phyloP scores from a whole-genome alignment of 2,113 vertebrate genomes.

The Petaurus breviceps region DNA sequence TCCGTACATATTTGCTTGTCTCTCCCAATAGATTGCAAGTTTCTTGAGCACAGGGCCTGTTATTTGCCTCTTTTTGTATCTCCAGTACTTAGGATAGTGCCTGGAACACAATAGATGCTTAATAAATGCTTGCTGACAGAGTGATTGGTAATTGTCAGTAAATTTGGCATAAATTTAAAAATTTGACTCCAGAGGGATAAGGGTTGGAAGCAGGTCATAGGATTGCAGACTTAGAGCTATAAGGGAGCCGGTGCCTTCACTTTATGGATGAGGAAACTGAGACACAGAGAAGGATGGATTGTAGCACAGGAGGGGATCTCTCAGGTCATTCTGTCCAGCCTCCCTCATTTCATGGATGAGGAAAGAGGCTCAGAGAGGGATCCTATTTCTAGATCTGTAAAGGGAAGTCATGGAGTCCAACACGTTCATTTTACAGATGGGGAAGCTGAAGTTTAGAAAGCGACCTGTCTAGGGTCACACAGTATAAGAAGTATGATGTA shows the following conservation, averaged over 20 bases:
- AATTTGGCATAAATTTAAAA: neutral
- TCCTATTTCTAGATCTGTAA: neutral
- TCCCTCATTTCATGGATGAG: too few species aligned
- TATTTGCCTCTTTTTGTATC: neutral
- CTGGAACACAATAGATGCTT: too few species aligned
- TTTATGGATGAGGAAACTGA: too few species aligned
- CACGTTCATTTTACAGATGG: neutral
- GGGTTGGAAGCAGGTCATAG: neutral
- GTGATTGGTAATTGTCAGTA: neutral
- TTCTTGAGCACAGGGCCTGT: neutral
- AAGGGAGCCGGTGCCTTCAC: neutral
- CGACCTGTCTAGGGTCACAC: too few species aligned
- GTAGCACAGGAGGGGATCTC: too few species aligned
- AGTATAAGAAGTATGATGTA: too few species aligned
- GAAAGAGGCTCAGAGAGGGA: neutral
- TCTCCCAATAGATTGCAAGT: neutral
- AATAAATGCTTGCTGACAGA: neutral
- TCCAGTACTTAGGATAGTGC: too few species aligned
- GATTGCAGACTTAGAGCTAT: neutral
- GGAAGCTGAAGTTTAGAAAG: too few species aligned
- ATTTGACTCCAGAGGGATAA: neutral
- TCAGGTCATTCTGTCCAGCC: too few species aligned
- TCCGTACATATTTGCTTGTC: too few species aligned
- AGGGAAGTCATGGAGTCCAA: neutral
- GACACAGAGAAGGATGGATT: too few species aligned